Base-by-base conservation (phyloP, 2,113 vertebrate species). In the Sorex araneus region DNA sequence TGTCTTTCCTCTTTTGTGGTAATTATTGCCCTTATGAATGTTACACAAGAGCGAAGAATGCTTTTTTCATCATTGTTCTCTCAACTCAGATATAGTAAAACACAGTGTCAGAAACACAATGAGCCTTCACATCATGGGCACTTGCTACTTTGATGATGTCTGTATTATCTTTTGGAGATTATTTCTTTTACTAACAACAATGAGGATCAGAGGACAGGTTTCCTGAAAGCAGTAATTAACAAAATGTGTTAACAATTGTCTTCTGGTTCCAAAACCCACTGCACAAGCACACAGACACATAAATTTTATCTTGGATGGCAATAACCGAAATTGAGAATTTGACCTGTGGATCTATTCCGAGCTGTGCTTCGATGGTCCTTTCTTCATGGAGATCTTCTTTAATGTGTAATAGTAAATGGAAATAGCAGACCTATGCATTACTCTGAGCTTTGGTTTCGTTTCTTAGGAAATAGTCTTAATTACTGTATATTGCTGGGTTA, bases 161-260 rank as follows among this genome's bases (percentile, higher is more conserved):
- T 94, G 1, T 79, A 96, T 96, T 93, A 88, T 81, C 89, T 91
- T 89, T 71, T 32, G 77, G 45, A 89, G 74, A 91, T 81, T 71
- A 63, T 81, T 93, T 13, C 19, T 93, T 82, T 94, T 80, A 76
- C 64, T 83, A 71, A 45, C 90, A 84, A 93, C 47, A 60, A 45
- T 80, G 50, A 92, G 54, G 54, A 87, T 40, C 9, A 43, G 54
- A 89, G 83, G 66, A n/a, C 43, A 93, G 3, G 12, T 84, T 92
- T 91, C 70, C 73, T 87, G 73, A 92, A 89, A 90, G 66, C 3
- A 12, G 11, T 75, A 36, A 82, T 87, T 74, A 91, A 8, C 57
- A 64, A 91, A 67, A 4, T 76, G 27, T 66, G 57, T 63, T 73
- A 78, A 66, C 73, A 64, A 4, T 70, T 74, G 64, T 79, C 45